Base-by-base conservation (phyloP, 2,113 vertebrate genomes). In the Camelus dromedarius region DNA sequence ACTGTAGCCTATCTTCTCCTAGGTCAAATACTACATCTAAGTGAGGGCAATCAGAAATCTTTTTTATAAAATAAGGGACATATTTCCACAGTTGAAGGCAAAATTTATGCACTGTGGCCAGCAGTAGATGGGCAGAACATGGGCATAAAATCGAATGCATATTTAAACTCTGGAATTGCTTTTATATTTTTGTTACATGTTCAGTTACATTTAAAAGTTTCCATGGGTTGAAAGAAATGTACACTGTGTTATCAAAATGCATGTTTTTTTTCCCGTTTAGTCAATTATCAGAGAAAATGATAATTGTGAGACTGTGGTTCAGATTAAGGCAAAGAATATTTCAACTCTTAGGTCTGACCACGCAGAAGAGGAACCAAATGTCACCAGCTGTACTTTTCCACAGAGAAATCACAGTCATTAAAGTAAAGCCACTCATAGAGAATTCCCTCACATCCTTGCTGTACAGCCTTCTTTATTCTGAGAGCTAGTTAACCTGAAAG, bases 251-350 rank as follows among this genome's bases (percentile, higher is more conserved):
- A 90, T 66, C 50, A 86, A 75, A 32, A 80, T 81, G 6, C 8
- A 64, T 58, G 46, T 80, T 64, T 50, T 46, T 46, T 20, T 12
- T 9, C 67, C 56, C 42, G 18, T 60, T 89, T 94, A 56, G 8
- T 80, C 62, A 42, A 42, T 42, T 84, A n/a, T 30, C 58, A 90
- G 70, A 30, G 28, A 64, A 72, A 91, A 67, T 66, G 77, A 60
- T 82, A 82, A 56, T 56, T 72, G 16, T n/a, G 38, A 91, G 81
- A 54, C 70, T 66, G 10, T 91, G 89, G 86, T 70, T 98, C 95
- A 72, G 56, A 66, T 64, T 38, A 73, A 5, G 42, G 64, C 42
- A 89, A 67, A 95, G 72, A 32, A 16, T 52, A n/a, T 54, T 79
- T 77, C 10, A 90, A 3, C 28, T 54, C 38, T 12, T 56, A 75